Percentiles rank a stretch among this genome's conserved stretches.
Conservation (phyloP, 2,113 vertebrate species). For the Daphoenositta chrysoptera region DNA sequence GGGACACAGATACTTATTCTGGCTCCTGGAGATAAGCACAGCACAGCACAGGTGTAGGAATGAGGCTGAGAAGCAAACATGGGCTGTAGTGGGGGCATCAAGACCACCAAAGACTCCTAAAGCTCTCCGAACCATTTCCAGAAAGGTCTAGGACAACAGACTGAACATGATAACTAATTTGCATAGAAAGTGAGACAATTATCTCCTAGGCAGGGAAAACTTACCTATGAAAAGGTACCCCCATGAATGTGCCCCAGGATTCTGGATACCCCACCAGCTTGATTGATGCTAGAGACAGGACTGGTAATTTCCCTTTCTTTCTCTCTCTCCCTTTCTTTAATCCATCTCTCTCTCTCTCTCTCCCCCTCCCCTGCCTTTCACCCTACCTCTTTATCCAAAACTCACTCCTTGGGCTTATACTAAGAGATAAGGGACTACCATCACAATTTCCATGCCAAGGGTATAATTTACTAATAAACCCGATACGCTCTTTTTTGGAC, state of each 20-base stretch:
- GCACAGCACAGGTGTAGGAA: not conserved
- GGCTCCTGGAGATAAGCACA: not conserved
- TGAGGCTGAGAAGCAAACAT: not conserved
- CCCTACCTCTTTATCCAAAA: not conserved
- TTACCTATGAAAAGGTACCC: not conserved
- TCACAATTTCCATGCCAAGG: not conserved
- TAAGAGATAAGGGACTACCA: not conserved
- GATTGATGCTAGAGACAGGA: not conserved
- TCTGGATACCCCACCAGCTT: not conserved
- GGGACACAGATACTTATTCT: not conserved
- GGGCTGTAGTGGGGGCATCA: not conserved
- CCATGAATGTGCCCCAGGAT: not conserved
- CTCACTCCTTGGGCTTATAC: not conserved
- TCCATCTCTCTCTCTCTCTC: not conserved
- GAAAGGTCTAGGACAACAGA: not conserved
- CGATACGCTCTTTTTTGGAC: accelerated
- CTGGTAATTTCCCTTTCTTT: not conserved
- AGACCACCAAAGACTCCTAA: not conserved
- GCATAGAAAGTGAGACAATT: not conserved
- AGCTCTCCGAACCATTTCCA: not conserved
- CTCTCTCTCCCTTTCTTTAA: not conserved
- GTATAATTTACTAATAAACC: not conserved
- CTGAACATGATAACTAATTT: not conserved
- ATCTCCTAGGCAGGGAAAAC: not conserved
- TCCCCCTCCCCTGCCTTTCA: not conserved